These are phyloP conservation scores for Babyrousa celebensis DNA, from an alignment of 2,797 vertebrate genomes.

Conservation along the genomic window DNA sequence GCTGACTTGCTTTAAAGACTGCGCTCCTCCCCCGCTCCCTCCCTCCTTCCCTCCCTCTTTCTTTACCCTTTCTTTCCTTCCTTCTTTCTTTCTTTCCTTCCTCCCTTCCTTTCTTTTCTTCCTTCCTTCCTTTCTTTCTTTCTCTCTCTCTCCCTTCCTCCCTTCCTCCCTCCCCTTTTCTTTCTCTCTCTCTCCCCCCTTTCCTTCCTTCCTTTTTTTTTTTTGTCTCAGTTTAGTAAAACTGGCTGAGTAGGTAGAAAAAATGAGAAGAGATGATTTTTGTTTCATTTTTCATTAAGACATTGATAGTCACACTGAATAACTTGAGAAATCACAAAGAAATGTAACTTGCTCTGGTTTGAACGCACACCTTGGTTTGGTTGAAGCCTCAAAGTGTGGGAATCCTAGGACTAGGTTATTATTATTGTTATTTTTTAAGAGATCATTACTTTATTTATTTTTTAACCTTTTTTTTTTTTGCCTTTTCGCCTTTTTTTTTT, in stretches of 20 bases:
- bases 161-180: no score
- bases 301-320: not conserved
- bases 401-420: not conserved
- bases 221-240: constrained; percentile 42
- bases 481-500: no score
- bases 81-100: no score
- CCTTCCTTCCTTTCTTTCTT: not conserved
- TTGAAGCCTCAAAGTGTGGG: not conserved
- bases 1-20: not conserved
- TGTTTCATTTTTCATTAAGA: constrained; percentile 29
- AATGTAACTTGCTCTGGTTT: constrained; percentile 19
- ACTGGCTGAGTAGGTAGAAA: not conserved
- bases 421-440: no score
- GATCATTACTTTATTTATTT: no score
- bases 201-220: no score
- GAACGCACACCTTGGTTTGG: not conserved
- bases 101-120: not conserved
- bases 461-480: no score
- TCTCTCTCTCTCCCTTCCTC: no score
- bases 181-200: no score
- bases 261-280: constrained; percentile 20
- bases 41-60: not conserved
- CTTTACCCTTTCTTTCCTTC: no score
- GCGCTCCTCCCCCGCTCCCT: not conserved
- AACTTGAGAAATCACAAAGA: not conserved